Conservation (phyloP, 1,140 invertebrate genomes). For the Meloidogyne floridensis region DNA sequence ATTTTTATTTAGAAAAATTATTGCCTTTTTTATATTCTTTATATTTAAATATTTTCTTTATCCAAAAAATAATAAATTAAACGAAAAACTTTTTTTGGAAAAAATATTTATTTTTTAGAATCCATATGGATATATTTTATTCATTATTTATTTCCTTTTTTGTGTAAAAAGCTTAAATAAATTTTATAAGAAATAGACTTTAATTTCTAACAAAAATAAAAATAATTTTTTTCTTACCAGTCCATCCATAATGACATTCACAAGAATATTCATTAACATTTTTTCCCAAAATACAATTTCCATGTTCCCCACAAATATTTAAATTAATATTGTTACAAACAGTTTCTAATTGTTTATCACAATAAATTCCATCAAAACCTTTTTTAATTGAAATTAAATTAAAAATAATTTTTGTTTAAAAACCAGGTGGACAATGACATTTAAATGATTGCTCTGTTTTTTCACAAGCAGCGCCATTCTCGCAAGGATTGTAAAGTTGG, state of each 20-base stretch:
- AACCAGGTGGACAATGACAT: slow-evolving; percentile 26
- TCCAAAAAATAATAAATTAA: neutral
- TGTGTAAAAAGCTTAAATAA: too few relatives aligned
- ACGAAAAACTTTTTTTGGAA: neutral
- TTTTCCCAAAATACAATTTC: slow-evolving; percentile 22
- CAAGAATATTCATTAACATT: slow-evolving; percentile 26
- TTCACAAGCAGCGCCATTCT: slow-evolving; percentile 21
- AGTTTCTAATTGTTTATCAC: slow-evolving; percentile 24
- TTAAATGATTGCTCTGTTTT: slow-evolving; percentile 23
- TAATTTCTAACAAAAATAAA: too few relatives aligned
- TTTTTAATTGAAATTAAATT: neutral
- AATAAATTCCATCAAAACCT: slow-evolving; percentile 30
- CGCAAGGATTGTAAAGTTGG: slow-evolving; percentile 16
- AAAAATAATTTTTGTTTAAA: neutral
- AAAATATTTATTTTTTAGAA: neutral
- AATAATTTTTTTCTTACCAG: slow-evolving; percentile 23
- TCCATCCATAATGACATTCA: slow-evolving; percentile 28
- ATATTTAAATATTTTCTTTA: neutral
- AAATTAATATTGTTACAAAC: slow-evolving; percentile 17
- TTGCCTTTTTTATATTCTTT: neutral
- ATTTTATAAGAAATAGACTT: neutral
- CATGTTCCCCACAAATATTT: slow-evolving; percentile 14
- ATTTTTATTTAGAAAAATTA: neutral
- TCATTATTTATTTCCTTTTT: neutral
- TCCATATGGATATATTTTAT: neutral